Conservation (phyloP, 2,888 invertebrate genomes). For the Chalcis sispes region DNA sequence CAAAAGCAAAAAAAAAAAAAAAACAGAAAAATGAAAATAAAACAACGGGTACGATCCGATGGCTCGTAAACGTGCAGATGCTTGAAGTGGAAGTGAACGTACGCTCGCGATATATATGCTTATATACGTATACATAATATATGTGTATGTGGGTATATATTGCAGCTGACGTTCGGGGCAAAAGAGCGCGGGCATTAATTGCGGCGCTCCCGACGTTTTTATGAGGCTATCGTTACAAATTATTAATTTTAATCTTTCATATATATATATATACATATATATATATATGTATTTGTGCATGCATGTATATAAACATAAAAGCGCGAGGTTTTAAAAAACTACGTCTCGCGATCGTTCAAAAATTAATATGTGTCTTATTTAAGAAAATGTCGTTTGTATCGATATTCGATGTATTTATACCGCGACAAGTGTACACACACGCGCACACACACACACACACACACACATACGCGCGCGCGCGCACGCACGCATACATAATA, state of each 20-base stretch:
- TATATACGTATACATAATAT: not conserved
- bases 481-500: not conserved
- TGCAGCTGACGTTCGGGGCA: slow-evolving; percentile 53
- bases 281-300: not conserved
- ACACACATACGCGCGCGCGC: not conserved
- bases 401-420: too few relatives aligned
- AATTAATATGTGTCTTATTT: slow-evolving; percentile 56
- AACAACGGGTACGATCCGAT: not conserved
- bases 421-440: slow-evolving; percentile 34
- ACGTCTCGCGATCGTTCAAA: slow-evolving; percentile 4
- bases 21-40: not conserved
- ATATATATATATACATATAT: not conserved
- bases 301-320: too few relatives aligned
- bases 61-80: slow-evolving; percentile 38
- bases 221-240: slow-evolving; percentile 55
- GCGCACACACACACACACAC: not conserved
- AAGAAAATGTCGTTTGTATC: slow-evolving; percentile 45
- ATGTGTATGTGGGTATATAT: slow-evolving; percentile 22
- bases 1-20: slow-evolving; percentile 13
- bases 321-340: slow-evolving; percentile 11
- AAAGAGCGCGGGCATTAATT: slow-evolving; percentile 47
- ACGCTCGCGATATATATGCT: not conserved
- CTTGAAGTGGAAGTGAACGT: not conserved
- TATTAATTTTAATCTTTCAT: slow-evolving; percentile 55
- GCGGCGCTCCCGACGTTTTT: slow-evolving; percentile 50